Base-by-base conservation (phyloP, 2,888 invertebrate genomes). In the Campoplex capitator region DNA sequence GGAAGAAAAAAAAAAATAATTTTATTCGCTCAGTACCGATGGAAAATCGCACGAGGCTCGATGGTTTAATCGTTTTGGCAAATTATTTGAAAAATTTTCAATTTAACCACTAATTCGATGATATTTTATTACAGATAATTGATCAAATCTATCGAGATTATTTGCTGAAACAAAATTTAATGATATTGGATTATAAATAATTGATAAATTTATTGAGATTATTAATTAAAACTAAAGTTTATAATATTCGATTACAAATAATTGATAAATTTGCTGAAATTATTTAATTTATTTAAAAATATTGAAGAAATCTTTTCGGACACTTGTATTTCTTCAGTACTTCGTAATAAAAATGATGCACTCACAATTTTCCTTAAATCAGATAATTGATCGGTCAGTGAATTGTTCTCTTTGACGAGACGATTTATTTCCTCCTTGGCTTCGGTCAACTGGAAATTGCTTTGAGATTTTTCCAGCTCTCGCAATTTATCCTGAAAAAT, bases 361-460 rank as follows among this genome's bases (percentile, higher is more conserved):
- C 92, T 92, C 91, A 95, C 95, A 88, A 97, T 96, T 94, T 96
- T 96, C 88, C 96, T 96, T 91, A 97, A 94, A 88, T 97, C 97
- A 84, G 97, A 96, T 87, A 97, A 95, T 93, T 97, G 97, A 91
- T 98, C 97, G 87, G 96, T 95, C 89, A 97, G 95, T 89, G 96
- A 96, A 87, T 96, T 96, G 88, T 96, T 96, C 92, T 97, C 97
- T 74, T 96, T 96, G 71, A 96, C 96, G 71, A 97, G 94, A 83
- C 96, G 95, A 67, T 96, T 97, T 45, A 97, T 95, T 89, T 98
- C 97, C 7, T 96, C 96, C 89, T 97, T 97, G 89, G 97, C 96
- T 90, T 98, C 97, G 58, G 97, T 97, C 73, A 98, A 94, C 74
- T 96, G 95, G 58, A 97, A 96, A 92, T 96, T 97, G 13, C 90